Conservation (phyloP, 2,113 vertebrate species). For the Ictalurus punctatus region DNA sequence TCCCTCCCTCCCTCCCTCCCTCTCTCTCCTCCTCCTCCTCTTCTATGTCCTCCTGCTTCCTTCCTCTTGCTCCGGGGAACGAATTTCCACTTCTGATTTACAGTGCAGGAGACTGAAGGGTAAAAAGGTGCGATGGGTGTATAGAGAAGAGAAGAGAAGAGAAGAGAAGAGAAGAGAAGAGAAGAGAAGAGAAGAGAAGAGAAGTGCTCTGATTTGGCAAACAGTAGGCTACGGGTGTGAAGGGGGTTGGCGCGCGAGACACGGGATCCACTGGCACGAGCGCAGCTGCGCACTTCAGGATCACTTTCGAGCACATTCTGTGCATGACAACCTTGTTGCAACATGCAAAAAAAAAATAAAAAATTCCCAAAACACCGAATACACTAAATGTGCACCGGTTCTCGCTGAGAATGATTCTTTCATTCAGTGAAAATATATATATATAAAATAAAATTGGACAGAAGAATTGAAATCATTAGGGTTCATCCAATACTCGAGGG, state of each 20-base stretch:
- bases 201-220: neutral
- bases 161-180: neutral
- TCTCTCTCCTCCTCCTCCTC: neutral
- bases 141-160: too few species aligned
- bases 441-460: neutral
- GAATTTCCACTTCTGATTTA: neutral
- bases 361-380: too few species aligned
- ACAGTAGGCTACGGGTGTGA: neutral
- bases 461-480: neutral
- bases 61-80: neutral
- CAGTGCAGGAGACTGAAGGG: neutral
- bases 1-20: constrained; percentile 9
- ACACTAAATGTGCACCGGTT: neutral
- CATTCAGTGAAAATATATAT: neutral
- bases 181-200: neutral
- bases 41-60: neutral
- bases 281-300: neutral
- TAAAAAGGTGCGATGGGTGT: neutral
- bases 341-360: neutral
- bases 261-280: neutral
- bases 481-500: neutral
- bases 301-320: neutral
- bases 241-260: neutral
- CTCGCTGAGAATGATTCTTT: neutral
- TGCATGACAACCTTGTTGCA: neutral